Percentiles rank a stretch among this genome's conserved stretches.
Conservation (phyloP, 2,888 invertebrate genomes). For the Cosmopolites sordidus region DNA sequence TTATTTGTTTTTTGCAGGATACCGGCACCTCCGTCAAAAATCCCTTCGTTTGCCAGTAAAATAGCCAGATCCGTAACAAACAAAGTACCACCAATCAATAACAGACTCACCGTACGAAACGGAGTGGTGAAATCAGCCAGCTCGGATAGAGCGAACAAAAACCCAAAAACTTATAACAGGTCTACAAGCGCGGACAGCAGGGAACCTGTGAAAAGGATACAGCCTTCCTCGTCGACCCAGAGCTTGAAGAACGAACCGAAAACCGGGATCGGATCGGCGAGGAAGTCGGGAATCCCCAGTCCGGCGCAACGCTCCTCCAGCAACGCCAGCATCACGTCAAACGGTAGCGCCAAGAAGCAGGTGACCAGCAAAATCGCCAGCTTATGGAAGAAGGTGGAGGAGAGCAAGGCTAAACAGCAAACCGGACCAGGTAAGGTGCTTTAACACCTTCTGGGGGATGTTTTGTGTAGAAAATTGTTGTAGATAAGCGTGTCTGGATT, state of each 20-base stretch:
- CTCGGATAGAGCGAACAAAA: slow-evolving; percentile 36
- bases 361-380: slow-evolving; percentile 76
- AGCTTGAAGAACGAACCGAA: slow-evolving; percentile 52
- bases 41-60: slow-evolving; percentile 38
- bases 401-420: slow-evolving; percentile 55
- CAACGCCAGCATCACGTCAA: slow-evolving; percentile 53
- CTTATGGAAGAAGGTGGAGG: slow-evolving; percentile 75
- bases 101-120: slow-evolving; percentile 38
- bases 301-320: slow-evolving; percentile 45
- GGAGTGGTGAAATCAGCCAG: slow-evolving; percentile 39
- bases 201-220: slow-evolving; percentile 43
- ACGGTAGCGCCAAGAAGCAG: slow-evolving; percentile 53
- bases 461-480: neutral
- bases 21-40: slow-evolving; percentile 31
- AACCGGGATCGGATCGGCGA: slow-evolving; percentile 36
- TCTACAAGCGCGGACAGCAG: slow-evolving; percentile 47
- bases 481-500: slow-evolving; percentile 38
- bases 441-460: neutral
- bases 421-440: slow-evolving; percentile 12
- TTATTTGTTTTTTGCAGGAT: slow-evolving; percentile 25
- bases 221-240: slow-evolving; percentile 54
- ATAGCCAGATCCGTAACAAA: slow-evolving; percentile 27
- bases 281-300: slow-evolving; percentile 35
- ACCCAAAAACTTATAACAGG: slow-evolving; percentile 37
- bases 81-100: slow-evolving; percentile 39